Evolutionary conservation across 1,140 invertebrate genomes (phyloP), one percentile per base, ranked within the genome.

Genomic region (Zelostemma sp.): DNA sequence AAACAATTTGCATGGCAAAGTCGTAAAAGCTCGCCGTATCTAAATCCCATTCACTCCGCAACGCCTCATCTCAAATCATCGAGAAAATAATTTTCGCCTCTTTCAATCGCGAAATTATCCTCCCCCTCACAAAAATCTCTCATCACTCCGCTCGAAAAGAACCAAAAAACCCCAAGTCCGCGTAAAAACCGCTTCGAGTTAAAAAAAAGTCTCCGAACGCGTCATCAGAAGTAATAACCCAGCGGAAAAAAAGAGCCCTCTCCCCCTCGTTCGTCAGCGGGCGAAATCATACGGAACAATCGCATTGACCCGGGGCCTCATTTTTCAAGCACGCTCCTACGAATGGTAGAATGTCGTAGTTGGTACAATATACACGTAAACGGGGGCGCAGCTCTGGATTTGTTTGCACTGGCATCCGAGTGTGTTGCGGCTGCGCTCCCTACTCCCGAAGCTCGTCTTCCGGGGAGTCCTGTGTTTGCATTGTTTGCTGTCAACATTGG

Each of bases 401-500:
- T 80, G 78, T 81, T 80, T 80, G 78, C 59, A 70, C 73, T 74
- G 65, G 51, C 17, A 50, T 41, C 48, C 53, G 48, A n/a, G n/a
- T n/a, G 68, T 69, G 67, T 77, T 79, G 80, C 80, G 81, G 69
- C 76, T 80, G 77, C 79, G 80, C 81, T 69, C 77, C 75, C 79
- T 74, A 77, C 79, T 33, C 61, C 9, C 14, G 16, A 1, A n/a
- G 6, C 12, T n/a, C n/a, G n/a, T n/a, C n/a, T n/a, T n/a, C 35
- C 48, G 41, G 19, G 57, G 35, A 28, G 62, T 54, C 47, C 67
- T 47, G 60, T 76, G 75, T 77, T 77, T 76, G 73, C 80, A 80
- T 78, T 80, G 73, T 83, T 82, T 81, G 75, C 73, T 76, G 79
- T 79, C 80, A 82, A 82, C 81, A 82, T 80, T 81, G 80, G 77